These are phyloP conservation scores for Halictus ligatus DNA, from an alignment of 2,888 invertebrate genomes.

Conservation along the genomic window DNA sequence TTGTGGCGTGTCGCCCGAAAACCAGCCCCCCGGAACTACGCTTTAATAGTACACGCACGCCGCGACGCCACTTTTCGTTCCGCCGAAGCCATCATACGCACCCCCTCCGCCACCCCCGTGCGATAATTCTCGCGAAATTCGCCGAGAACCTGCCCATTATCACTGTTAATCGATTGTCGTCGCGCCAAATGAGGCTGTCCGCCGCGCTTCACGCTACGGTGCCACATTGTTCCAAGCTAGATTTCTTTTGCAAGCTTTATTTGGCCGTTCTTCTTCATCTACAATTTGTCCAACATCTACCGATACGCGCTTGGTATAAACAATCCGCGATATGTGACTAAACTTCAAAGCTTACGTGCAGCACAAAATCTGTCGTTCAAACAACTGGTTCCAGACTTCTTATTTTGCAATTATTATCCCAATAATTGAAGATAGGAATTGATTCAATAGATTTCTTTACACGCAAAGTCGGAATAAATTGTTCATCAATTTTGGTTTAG, in stretches of 20 bases:
- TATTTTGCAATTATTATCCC: no score
- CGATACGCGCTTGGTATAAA: not conserved
- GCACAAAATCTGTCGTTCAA: not conserved
- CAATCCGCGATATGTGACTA: no score
- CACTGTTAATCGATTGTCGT: slow-evolving; percentile 42
- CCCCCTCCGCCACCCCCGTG: not conserved
- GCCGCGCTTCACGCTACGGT: not conserved
- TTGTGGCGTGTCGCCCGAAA: slow-evolving; percentile 74
- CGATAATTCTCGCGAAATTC: slow-evolving; percentile 56
- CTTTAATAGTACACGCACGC: slow-evolving; percentile 37
- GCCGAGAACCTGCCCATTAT: slow-evolving; percentile 14
- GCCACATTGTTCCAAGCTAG: not conserved
- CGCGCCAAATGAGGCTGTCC: slow-evolving; percentile 42
- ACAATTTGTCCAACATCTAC: not conserved
- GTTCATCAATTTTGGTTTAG: no score
- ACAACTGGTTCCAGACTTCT: not conserved
- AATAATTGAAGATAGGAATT: no score
- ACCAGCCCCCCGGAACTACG: not conserved
- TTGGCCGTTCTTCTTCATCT: not conserved
- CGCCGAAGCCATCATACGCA: slow-evolving; percentile 26
- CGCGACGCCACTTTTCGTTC: slow-evolving; percentile 26
- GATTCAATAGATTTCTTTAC: no score
- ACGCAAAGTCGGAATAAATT: no score
- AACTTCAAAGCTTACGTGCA: no score
- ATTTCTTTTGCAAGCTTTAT: not conserved